These are phyloP conservation scores for Allacma fusca DNA, from an alignment of 2,888 invertebrate genomes.

Conservation along the genomic window DNA sequence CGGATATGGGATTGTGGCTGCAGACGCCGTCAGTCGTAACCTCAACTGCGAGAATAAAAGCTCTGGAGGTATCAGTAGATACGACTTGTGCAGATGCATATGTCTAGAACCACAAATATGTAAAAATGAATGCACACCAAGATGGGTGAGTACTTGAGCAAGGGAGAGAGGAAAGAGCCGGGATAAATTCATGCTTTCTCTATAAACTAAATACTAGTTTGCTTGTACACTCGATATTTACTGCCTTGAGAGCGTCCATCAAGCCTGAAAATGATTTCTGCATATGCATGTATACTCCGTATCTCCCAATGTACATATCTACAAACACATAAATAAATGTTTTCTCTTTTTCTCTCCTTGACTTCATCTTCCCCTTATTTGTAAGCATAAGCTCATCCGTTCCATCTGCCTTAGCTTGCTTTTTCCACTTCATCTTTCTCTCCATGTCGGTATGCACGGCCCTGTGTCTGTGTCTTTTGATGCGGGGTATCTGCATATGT, in stretches of 20 bases:
- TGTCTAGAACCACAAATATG: too few relatives aligned
- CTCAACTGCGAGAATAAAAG: too few relatives aligned
- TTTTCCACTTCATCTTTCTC: conserved; percentile 40
- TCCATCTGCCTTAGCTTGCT: conserved; percentile 37
- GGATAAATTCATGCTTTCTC: too few relatives aligned
- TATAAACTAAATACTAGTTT: neutral
- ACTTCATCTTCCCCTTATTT: conserved; percentile 32
- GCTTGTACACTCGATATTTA: conserved; percentile 6
- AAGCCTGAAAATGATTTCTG: conserved; percentile 33
- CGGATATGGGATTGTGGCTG: too few relatives aligned
- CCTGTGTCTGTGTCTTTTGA: too few relatives aligned
- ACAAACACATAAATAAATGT: neutral
- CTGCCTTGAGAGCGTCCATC: conserved; percentile 32
- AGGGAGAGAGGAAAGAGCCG: too few relatives aligned
- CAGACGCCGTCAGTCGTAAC: too few relatives aligned
- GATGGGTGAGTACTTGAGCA: too few relatives aligned
- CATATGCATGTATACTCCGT: neutral
- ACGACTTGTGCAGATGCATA: too few relatives aligned
- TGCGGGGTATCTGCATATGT: too few relatives aligned
- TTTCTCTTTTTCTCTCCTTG: conserved; percentile 4
- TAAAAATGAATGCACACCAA: too few relatives aligned
- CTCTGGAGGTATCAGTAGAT: too few relatives aligned
- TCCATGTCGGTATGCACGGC: conserved; percentile 34
- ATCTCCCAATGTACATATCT: neutral
- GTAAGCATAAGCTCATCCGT: conserved; percentile 41